These are phyloP conservation scores for Tiliqua scincoides DNA, from an alignment of 2,113 vertebrate genomes.

Conservation along the genomic window DNA sequence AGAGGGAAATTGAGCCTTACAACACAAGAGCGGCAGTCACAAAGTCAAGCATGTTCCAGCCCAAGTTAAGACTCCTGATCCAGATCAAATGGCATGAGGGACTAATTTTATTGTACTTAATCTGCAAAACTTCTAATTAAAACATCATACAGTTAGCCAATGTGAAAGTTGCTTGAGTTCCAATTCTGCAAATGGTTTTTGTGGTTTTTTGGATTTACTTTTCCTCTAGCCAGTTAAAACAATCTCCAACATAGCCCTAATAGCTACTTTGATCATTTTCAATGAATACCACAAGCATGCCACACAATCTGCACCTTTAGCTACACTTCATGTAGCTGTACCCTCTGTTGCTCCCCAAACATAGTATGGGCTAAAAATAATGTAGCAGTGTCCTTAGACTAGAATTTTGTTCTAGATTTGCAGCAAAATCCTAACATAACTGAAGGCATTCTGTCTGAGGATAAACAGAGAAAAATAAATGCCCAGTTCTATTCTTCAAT, in stretches of 20 bases:
- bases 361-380: conserved; percentile 30
- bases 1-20: conserved; percentile 43
- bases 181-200: conserved; percentile 22
- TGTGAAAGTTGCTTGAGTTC: conserved; percentile 12
- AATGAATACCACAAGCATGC: conserved; percentile 12
- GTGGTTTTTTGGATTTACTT: conserved; percentile 32
- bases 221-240: background rate
- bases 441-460: background rate
- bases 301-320: conserved; percentile 4
- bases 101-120: conserved; percentile 48
- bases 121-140: conserved; percentile 38
- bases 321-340: background rate
- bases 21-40: conserved; percentile 43
- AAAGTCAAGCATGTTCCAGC: conserved; percentile 36
- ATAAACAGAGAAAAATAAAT: background rate
- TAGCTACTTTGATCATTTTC: conserved; percentile 27
- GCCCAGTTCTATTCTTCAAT: background rate
- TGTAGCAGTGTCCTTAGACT: background rate
- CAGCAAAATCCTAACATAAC: background rate
- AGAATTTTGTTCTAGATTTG: background rate
- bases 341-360: conserved; percentile 7
- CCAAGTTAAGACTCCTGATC: background rate
- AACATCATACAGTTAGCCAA: conserved; percentile 25
- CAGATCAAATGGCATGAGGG: conserved; percentile 9
- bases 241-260: conserved; percentile 8